phyloP scores from a whole-genome alignment of 64 coral and sea anemone genomes.

The Montipora foliosa region DNA sequence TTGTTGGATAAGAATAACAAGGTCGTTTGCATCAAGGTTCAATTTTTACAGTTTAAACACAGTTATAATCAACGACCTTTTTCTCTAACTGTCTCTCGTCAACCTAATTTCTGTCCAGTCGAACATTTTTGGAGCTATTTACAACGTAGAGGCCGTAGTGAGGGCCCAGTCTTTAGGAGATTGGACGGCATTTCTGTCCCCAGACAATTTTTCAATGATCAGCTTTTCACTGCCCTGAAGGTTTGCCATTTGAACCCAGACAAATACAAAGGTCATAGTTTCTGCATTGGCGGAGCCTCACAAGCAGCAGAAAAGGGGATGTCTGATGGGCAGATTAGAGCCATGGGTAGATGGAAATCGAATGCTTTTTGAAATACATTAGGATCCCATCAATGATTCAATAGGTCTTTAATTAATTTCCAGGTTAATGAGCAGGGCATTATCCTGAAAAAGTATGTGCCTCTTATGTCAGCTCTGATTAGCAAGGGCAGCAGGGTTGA shows the following conservation, averaged over 20 bases:
- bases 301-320: too few relatives aligned
- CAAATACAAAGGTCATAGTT: slow-evolving; percentile 17
- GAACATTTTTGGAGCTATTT: slow-evolving; percentile 26
- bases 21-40: too few relatives aligned
- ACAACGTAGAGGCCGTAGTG: slow-evolving; percentile 10
- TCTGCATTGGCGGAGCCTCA: not conserved
- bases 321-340: too few relatives aligned
- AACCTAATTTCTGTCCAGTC: slow-evolving; percentile 33
- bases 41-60: too few relatives aligned
- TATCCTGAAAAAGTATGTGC: not conserved
- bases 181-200: slow-evolving; percentile 28
- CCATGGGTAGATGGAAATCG: too few relatives aligned
- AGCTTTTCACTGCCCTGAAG: slow-evolving; percentile 25
- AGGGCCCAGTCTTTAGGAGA: slow-evolving; percentile 25
- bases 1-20: too few relatives aligned
- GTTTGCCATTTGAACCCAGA: not conserved
- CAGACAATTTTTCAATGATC: slow-evolving; percentile 29
- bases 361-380: not conserved
- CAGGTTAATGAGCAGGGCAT: not conserved
- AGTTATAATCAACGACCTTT: slow-evolving; percentile 50
- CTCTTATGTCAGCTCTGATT: not conserved
- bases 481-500: not conserved
- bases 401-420: not conserved
- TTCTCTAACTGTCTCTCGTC: slow-evolving; percentile 45
- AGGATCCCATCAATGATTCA: not conserved